Evolutionary conservation across 2,888 invertebrate species (phyloP).

Genomic region (Cordilura impudica): DNA sequence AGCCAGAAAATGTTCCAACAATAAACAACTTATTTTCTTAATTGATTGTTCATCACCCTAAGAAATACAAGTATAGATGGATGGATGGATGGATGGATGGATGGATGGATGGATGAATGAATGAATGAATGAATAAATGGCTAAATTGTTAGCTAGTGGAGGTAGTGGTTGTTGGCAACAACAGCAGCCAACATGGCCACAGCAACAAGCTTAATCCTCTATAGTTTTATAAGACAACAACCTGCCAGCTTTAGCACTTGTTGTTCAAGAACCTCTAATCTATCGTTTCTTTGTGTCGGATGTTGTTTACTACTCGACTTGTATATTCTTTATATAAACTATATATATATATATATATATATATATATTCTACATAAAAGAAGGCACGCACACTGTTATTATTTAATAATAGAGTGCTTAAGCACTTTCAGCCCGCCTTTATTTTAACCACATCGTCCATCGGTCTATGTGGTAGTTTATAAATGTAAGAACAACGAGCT

Average conservation of each 20-base stretch:
- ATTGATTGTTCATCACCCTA: constrained; percentile 72
- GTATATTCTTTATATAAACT: constrained; percentile 3
- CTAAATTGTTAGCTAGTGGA: too few species aligned
- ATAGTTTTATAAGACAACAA: constrained; percentile 3
- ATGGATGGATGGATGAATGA: not conserved
- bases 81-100: constrained; percentile 62
- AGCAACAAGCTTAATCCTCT: not conserved
- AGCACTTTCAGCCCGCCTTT: constrained; percentile 68
- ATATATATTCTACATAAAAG: constrained; percentile 8
- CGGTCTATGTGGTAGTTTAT: too few species aligned
- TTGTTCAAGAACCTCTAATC: not conserved
- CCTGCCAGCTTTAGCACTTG: constrained; percentile 37
- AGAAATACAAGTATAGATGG: not conserved
- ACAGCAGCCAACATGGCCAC: not conserved
- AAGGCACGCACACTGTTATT: constrained; percentile 73
- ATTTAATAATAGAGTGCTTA: constrained; percentile 77
- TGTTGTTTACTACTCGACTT: not conserved
- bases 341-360: too few species aligned
- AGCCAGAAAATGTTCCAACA: constrained; percentile 22
- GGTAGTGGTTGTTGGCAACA: not conserved
- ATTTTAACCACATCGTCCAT: constrained; percentile 29
- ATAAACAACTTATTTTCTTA: constrained; percentile 75
- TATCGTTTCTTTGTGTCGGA: not conserved
- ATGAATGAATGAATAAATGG: constrained; percentile 61
- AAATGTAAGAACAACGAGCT: constrained; percentile 29